phyloP scores from a whole-genome alignment of 2,888 invertebrate genomes.

The Lamproptera curius region DNA sequence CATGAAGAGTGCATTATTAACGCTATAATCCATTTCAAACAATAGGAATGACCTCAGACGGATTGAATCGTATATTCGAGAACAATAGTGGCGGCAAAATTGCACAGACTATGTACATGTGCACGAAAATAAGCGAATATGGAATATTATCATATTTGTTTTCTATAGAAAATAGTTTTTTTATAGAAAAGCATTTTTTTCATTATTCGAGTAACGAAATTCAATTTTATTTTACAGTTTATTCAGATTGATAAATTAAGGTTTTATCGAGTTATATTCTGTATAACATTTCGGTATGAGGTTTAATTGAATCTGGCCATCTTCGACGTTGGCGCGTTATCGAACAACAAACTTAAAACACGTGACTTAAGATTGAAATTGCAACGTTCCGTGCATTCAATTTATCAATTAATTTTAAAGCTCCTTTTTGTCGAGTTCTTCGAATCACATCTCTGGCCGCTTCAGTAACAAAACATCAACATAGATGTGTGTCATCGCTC shows the following conservation, averaged over 20 bases:
- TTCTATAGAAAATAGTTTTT: too few relatives aligned
- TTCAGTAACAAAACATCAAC: slow-evolving; percentile 32
- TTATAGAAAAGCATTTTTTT: too few relatives aligned
- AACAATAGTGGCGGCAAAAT: slow-evolving; percentile 2
- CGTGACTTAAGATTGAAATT: neutral
- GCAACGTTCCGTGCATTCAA: neutral
- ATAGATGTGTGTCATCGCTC: slow-evolving; percentile 37
- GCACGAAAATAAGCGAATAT: neutral
- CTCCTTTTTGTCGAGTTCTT: slow-evolving; percentile 30
- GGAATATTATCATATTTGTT: neutral
- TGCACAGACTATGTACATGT: neutral
- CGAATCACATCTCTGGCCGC: slow-evolving; percentile 26
- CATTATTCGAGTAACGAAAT: too few relatives aligned
- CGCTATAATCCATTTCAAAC: slow-evolving; percentile 8
- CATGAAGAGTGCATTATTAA: slow-evolving; percentile 17
- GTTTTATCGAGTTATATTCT: neutral
- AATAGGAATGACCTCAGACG: slow-evolving; percentile 12
- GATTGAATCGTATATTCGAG: slow-evolving; percentile 1
- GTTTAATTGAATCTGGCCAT: neutral
- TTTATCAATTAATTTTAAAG: neutral
- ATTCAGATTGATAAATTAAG: neutral
- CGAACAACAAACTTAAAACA: neutral
- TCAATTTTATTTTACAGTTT: neutral
- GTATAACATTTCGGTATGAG: neutral
- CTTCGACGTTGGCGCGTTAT: too few relatives aligned